These are phyloP conservation scores for Indri indri DNA, from an alignment of 2,113 vertebrate species.

Conservation along the genomic window DNA sequence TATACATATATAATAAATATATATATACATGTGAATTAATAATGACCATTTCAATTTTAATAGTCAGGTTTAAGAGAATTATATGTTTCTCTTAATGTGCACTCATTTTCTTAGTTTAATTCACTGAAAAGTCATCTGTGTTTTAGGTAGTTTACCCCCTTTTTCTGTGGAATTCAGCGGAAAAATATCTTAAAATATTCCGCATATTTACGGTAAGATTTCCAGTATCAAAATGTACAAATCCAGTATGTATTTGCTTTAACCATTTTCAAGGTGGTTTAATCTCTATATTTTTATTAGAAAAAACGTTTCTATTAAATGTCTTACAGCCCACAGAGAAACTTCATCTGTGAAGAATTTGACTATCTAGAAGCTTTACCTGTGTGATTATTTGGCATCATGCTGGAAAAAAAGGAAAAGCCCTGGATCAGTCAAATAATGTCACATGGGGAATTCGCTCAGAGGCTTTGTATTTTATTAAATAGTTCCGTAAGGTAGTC, in stretches of 20 bases:
- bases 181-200: neutral
- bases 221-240: neutral
- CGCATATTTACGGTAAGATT: neutral
- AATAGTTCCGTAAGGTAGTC: neutral
- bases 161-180: neutral
- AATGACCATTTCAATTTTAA: neutral
- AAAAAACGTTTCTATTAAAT: neutral
- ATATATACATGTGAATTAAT: neutral
- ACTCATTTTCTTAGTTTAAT: neutral
- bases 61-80: neutral
- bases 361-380: neutral
- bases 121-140: neutral
- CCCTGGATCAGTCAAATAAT: neutral
- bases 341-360: neutral
- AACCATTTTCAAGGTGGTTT: neutral
- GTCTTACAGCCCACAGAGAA: neutral
- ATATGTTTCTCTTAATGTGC: neutral
- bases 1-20: too few relatives aligned
- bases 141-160: neutral
- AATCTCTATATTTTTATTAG: neutral
- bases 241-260: neutral
- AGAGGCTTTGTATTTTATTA: neutral
- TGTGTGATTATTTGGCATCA: neutral
- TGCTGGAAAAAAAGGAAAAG: neutral
- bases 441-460: neutral